Conservation (phyloP, 2,113 vertebrate genomes). For the Platysteira castanea region DNA sequence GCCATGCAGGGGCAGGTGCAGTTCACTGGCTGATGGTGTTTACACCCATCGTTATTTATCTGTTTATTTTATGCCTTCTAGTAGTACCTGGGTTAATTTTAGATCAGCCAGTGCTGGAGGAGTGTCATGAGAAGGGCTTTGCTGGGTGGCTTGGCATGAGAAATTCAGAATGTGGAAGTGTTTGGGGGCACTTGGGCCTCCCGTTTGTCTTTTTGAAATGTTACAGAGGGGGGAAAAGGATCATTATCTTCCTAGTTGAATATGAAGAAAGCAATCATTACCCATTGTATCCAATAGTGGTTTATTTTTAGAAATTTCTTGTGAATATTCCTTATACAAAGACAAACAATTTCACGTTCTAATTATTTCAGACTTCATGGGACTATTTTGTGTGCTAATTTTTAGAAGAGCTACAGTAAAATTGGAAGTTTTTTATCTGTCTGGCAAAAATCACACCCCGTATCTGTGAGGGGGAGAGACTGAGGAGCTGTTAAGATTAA, state of each 20-base stretch:
- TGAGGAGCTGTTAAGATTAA: slow-evolving; percentile 24
- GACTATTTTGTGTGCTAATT: not conserved
- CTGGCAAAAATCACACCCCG: not conserved
- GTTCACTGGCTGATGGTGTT: not conserved
- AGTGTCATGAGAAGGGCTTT: not conserved
- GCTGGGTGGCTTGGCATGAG: not conserved
- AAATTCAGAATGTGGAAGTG: not conserved
- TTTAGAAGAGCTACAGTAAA: not conserved
- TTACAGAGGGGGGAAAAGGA: not conserved
- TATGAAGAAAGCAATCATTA: not conserved
- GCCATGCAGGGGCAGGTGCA: not conserved
- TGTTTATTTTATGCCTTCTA: slow-evolving; percentile 10
- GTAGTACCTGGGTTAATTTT: slow-evolving; percentile 24
- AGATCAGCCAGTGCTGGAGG: not conserved
- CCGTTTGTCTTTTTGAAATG: not conserved
- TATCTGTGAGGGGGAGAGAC: not conserved
- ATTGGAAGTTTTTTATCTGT: not conserved
- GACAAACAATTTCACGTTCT: not conserved
- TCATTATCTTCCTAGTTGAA: not conserved
- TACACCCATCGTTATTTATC: not conserved
- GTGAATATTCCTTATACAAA: not conserved
- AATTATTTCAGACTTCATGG: not conserved
- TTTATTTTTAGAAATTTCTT: not conserved
- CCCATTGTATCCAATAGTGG: not conserved
- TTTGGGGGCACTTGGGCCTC: not conserved